Base-by-base conservation (phyloP, 2,113 vertebrate genomes). In the Polyodon spathula region DNA sequence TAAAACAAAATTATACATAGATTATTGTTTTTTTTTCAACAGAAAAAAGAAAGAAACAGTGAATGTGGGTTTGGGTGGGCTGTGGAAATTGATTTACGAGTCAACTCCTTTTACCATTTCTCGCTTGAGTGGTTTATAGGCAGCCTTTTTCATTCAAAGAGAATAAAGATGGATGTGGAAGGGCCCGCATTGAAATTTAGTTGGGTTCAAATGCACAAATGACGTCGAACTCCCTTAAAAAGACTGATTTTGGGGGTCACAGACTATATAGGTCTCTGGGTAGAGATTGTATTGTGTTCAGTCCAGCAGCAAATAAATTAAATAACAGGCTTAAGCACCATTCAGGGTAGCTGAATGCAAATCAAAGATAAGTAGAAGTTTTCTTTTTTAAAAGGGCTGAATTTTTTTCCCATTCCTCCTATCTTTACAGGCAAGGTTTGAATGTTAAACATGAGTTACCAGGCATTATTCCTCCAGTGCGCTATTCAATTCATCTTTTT, bases 351-450 rank as follows among this genome's bases (percentile, higher is more conserved):
- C 79, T 87, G 88, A 90, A 90, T 91, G 88, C 86, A 89, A 88
- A 90, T 87, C 87, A 85, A 88, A 85, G 88, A 91, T 91, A 90
- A 91, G 88, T 88, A 87, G 83, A 88, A 89, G 85, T 89, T 90
- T 91, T 88, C 85, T 86, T 84, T 86, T 83, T 85, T 85, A 84
- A 86, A 84, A 87, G 84, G 77, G 81, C 73, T 77, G 78, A 74
- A 82, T 44, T 51, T 85, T 82, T 79, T 79, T 76, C 66, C 63
- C 72, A 73, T 78, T 77, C 69, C 67, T 75, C 77, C 81, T 91
- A 91, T 91, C 89, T 89, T 72, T 62, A 67, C 80, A 67, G 69
- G 81, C 89, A 87, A 85, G 81, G 72, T 78, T 83, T 84, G 83
- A 84, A 86, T 88, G 87, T 88, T 85, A 88, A 89, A 87, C 86